Conservation (phyloP, 2,888 invertebrate species). For the Cerastoderma edule region DNA sequence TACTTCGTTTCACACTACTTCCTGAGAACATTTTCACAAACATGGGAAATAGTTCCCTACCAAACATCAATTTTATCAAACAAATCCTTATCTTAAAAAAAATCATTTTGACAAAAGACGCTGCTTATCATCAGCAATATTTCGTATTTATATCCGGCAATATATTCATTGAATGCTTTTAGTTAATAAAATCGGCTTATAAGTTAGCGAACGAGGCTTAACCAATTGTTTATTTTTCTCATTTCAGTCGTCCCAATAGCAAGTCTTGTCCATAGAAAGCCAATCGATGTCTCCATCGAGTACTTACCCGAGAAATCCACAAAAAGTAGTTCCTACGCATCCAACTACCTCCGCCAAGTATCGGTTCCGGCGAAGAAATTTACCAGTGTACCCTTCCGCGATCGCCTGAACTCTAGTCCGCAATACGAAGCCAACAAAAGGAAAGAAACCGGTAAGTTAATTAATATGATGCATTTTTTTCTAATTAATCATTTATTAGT, state of each 20-base stretch:
- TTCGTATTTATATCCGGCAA: too few relatives aligned
- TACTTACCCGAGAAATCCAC: constrained; percentile 61
- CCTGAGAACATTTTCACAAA: too few relatives aligned
- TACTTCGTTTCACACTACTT: too few relatives aligned
- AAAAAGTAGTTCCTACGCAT: constrained; percentile 19
- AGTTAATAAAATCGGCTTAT: not conserved
- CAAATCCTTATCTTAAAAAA: too few relatives aligned
- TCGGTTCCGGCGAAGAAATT: constrained; percentile 57
- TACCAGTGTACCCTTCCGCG: constrained; percentile 20
- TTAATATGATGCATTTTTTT: not conserved
- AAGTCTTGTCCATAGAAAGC: constrained; percentile 64
- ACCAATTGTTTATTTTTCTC: constrained; percentile 6
- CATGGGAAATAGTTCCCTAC: too few relatives aligned
- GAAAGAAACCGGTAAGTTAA: constrained; percentile 30
- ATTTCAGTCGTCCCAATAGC: constrained; percentile 70
- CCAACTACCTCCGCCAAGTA: constrained; percentile 52
- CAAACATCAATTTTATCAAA: too few relatives aligned
- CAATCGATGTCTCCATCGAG: constrained; percentile 70
- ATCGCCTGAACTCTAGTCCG: constrained; percentile 50
- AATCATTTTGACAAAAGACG: too few relatives aligned
- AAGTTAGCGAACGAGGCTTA: too few relatives aligned
- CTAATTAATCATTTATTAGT: too few relatives aligned
- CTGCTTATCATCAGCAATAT: too few relatives aligned
- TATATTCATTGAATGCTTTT: not conserved
- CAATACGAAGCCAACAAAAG: constrained; percentile 21